phyloP scores from a whole-genome alignment of 2,888 invertebrate species.

The Girardia tigrina region DNA sequence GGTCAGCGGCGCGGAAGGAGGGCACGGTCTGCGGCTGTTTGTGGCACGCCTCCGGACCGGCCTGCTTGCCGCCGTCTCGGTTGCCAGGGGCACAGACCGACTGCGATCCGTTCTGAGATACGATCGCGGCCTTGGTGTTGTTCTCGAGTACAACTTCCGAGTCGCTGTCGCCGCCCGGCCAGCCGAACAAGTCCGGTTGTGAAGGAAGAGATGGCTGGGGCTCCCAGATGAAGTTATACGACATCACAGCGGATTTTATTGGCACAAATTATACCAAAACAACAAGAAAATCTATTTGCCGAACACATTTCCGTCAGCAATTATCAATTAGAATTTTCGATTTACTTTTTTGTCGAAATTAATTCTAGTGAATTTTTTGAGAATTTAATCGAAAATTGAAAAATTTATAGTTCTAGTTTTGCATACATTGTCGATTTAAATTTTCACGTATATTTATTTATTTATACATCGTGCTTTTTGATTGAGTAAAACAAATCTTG shows the following conservation, averaged over 20 bases:
- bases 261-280: too few species aligned
- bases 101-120: background rate
- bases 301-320: too few species aligned
- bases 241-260: background rate
- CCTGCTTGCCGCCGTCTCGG: background rate
- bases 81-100: background rate
- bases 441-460: conserved; percentile 7
- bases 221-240: conserved; percentile 31
- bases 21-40: background rate
- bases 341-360: too few species aligned
- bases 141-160: background rate
- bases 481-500: background rate
- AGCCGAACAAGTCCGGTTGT: conserved; percentile 31
- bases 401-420: too few species aligned
- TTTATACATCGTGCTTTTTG: conserved; percentile 18
- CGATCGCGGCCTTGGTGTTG: background rate
- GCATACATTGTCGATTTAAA: background rate
- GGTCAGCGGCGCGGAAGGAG: background rate
- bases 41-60: background rate
- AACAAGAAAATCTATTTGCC: too few species aligned
- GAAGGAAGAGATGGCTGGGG: conserved; percentile 25
- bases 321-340: too few species aligned
- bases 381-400: too few species aligned
- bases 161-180: conserved; percentile 32
- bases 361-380: too few species aligned